phyloP scores from a whole-genome alignment of 92 coral and sea anemone genomes.

The Virgularia gustaviana region DNA sequence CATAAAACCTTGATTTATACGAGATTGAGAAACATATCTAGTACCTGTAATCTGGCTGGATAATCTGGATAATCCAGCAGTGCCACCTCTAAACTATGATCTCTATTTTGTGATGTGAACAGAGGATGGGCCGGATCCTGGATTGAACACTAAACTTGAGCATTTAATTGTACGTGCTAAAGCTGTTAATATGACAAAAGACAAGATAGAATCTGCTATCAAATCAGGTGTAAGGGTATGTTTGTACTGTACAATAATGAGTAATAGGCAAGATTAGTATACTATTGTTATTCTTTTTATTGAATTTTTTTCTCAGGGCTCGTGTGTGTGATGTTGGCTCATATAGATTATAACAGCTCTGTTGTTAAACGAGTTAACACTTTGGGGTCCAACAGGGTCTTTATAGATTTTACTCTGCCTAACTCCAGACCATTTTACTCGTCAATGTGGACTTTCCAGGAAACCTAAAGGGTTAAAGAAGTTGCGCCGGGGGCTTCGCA shows the following conservation, averaged over 20 bases:
- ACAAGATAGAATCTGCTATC: slow-evolving; percentile 80
- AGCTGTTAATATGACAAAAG: slow-evolving; percentile 85
- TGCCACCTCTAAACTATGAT: background rate
- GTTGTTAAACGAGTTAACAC: too few species aligned
- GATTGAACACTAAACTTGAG: slow-evolving; percentile 70
- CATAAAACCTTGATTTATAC: background rate
- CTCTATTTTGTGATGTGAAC: background rate
- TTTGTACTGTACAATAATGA: background rate
- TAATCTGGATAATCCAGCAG: background rate
- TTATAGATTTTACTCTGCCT: too few species aligned
- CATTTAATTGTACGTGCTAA: slow-evolving; percentile 73
- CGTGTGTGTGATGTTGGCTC: too few species aligned
- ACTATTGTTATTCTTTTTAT: too few species aligned
- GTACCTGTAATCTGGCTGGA: background rate
- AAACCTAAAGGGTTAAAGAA: too few species aligned
- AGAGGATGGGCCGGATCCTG: slow-evolving; percentile 85
- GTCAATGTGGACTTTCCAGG: too few species aligned
- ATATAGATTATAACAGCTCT: too few species aligned
- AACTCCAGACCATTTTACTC: too few species aligned
- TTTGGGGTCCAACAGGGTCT: too few species aligned
- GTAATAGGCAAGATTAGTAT: too few species aligned
- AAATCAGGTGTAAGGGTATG: slow-evolving; percentile 95
- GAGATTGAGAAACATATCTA: background rate
- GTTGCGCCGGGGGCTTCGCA: too few species aligned
- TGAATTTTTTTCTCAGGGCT: too few species aligned